phyloP scores from a whole-genome alignment of 2,797 vertebrate species.

The Pangasius djambal region DNA sequence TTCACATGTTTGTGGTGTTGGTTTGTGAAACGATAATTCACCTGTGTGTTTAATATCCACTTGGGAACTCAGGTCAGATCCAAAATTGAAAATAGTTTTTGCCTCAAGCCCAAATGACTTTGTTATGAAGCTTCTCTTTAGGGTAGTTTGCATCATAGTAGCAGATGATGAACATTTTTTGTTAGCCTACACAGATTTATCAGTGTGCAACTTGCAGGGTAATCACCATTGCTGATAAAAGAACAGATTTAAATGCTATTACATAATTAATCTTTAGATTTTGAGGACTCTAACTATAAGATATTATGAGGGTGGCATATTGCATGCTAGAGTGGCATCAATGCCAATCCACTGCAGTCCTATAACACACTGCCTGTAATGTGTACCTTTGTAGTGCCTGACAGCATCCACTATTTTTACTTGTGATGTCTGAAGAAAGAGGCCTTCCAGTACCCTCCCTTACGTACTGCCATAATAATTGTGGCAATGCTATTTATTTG shows the following conservation, averaged over 20 bases:
- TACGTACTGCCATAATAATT: constrained; percentile 65
- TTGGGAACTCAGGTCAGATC: background rate
- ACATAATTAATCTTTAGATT: background rate
- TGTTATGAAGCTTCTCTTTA: constrained; percentile 18
- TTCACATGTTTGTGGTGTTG: constrained; percentile 35
- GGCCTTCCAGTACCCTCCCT: constrained; percentile 68
- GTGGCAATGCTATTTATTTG: constrained; percentile 64
- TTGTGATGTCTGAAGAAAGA: constrained; percentile 10
- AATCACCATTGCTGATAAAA: background rate
- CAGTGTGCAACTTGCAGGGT: constrained; percentile 57
- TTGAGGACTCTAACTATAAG: background rate
- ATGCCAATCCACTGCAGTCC: background rate
- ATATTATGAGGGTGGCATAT: background rate
- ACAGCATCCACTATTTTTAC: background rate
- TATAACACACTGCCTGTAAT: background rate
- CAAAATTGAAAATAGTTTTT: background rate
- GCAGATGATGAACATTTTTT: background rate
- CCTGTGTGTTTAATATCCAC: constrained; percentile 11
- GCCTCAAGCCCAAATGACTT: background rate
- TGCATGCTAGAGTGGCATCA: background rate
- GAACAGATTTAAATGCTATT: background rate
- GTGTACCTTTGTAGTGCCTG: background rate
- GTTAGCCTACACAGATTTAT: constrained; percentile 58
- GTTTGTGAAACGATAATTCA: constrained; percentile 1
- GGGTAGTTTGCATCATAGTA: background rate